phyloP scores from a whole-genome alignment of 1,140 invertebrate genomes.

The Heterodera schachtii region DNA sequence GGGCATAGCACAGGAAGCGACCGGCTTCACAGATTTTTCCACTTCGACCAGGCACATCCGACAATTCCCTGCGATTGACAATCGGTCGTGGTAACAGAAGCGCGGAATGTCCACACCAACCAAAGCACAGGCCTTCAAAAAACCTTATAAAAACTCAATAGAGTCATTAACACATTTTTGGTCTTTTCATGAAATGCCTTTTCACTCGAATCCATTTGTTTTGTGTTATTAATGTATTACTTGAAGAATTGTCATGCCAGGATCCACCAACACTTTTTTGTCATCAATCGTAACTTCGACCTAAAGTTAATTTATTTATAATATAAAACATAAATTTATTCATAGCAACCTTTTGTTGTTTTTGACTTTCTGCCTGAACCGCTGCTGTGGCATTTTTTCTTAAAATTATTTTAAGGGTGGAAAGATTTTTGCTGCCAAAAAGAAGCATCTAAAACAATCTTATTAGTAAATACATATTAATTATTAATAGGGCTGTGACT shows the following conservation, averaged over 20 bases:
- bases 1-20: slow-evolving; percentile 99
- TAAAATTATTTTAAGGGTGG: background rate
- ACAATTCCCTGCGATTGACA: slow-evolving; percentile 96
- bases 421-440: background rate
- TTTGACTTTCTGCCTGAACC: background rate
- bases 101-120: slow-evolving; percentile 95
- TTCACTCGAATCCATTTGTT: too few relatives aligned
- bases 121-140: slow-evolving; percentile 83
- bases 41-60: slow-evolving; percentile 99
- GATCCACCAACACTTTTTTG: slow-evolving; percentile 86
- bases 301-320: slow-evolving; percentile 31
- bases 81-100: slow-evolving; percentile 97
- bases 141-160: too few relatives aligned
- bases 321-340: too few relatives aligned
- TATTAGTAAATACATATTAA: too few relatives aligned
- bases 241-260: slow-evolving; percentile 95
- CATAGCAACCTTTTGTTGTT: background rate
- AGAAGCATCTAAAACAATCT: background rate
- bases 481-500: too few relatives aligned
- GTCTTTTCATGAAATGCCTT: too few relatives aligned
- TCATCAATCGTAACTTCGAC: slow-evolving; percentile 98
- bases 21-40: slow-evolving; percentile 89
- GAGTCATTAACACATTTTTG: too few relatives aligned
- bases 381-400: background rate
- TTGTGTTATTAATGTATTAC: slow-evolving; percentile 68